phyloP scores from a whole-genome alignment of 1,140 invertebrate species.

The Neodiprion virginianus region DNA sequence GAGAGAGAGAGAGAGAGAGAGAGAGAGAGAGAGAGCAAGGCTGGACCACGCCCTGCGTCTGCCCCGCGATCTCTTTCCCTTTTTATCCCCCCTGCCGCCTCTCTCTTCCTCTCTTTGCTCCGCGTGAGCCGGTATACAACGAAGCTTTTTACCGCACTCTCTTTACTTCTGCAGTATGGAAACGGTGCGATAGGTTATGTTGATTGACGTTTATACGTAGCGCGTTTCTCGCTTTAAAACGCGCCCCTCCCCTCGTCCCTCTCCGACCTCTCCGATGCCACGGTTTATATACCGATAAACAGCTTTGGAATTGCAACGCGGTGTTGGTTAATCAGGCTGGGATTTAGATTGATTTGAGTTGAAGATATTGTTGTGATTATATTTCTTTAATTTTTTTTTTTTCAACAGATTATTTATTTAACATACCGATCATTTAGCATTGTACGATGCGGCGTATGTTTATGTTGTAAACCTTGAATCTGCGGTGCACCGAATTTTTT shows the following conservation, averaged over 20 bases:
- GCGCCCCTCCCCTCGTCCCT: too few relatives aligned
- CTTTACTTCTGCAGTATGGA: constrained; percentile 15
- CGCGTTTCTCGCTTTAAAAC: not conserved
- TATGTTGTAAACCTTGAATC: too few relatives aligned
- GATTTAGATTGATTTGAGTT: not conserved
- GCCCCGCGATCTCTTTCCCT: constrained; percentile 47
- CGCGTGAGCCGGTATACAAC: constrained; percentile 5
- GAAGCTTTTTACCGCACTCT: constrained; percentile 24
- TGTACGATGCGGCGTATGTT: not conserved
- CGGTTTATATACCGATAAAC: constrained; percentile 16
- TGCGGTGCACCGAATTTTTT: not conserved
- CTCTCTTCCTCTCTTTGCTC: constrained; percentile 6
- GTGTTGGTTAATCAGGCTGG: not conserved
- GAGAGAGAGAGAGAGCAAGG: constrained; percentile 53
- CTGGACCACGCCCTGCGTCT: constrained; percentile 62
- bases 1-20: constrained; percentile 23
- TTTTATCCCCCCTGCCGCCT: constrained; percentile 27
- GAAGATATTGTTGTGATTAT: too few relatives aligned
- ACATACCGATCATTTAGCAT: not conserved
- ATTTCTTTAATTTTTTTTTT: too few relatives aligned
- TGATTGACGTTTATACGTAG: not conserved
- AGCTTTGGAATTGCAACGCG: constrained; percentile 24
- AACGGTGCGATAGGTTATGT: constrained; percentile 29
- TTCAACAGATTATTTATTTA: too few relatives aligned
- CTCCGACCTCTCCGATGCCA: not conserved